Conservation (phyloP, 1,140 invertebrate genomes). For the Colletes gigas region DNA sequence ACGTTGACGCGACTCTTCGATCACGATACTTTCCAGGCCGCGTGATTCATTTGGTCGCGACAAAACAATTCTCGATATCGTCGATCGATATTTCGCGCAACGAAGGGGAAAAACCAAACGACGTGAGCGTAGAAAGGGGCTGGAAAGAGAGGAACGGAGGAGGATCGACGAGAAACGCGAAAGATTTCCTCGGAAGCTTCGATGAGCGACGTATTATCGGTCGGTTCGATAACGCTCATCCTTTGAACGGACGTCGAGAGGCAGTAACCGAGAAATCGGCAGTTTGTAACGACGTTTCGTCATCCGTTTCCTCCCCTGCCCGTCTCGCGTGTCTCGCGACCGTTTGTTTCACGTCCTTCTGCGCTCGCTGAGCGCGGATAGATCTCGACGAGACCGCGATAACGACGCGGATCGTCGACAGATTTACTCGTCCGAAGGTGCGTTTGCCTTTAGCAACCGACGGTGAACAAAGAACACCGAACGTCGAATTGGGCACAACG, state of each 20-base stretch:
- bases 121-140: background rate
- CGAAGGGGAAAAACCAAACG: background rate
- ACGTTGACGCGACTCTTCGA: too few species aligned
- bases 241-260: conserved; percentile 66
- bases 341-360: conserved; percentile 33
- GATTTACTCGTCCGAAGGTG: conserved; percentile 39
- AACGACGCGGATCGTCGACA: conserved; percentile 50
- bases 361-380: conserved; percentile 21
- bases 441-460: too few species aligned
- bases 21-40: too few species aligned
- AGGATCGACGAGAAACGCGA: conserved; percentile 12
- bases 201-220: conserved; percentile 56
- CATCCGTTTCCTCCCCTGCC: conserved; percentile 53
- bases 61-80: background rate
- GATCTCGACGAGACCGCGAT: conserved; percentile 36
- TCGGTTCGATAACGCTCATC: conserved; percentile 68
- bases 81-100: conserved; percentile 25
- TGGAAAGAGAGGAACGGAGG: background rate
- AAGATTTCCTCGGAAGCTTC: conserved; percentile 61
- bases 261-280: conserved; percentile 46
- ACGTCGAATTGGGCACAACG: too few species aligned
- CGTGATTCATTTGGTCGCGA: too few species aligned
- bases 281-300: conserved; percentile 60
- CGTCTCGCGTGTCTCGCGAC: conserved; percentile 9
- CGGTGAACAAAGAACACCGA: too few species aligned